Percentiles rank a stretch among this genome's conserved stretches.
Evolutionary conservation across 1,140 invertebrate species (phyloP).

Genomic region (Pachyrhynchus sulphureomaculatus): DNA sequence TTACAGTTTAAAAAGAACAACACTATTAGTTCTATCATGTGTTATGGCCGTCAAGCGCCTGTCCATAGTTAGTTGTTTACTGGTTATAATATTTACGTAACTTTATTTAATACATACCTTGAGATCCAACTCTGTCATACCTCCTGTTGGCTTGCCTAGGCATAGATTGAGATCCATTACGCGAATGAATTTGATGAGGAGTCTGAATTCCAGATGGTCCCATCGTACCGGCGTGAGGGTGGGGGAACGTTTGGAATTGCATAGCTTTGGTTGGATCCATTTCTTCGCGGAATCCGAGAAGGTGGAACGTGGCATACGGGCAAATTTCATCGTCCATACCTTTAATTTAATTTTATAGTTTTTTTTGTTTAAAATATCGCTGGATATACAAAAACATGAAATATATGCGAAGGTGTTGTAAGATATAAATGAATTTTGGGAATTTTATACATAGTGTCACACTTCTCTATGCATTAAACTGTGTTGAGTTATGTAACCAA

Average conservation of each 20-base stretch:
- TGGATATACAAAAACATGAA: too few species aligned
- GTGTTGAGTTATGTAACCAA: too few species aligned
- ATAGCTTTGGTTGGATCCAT: slow-evolving; percentile 88
- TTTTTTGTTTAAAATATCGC: too few species aligned
- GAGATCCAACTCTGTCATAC: slow-evolving; percentile 50
- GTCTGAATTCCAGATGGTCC: slow-evolving; percentile 67
- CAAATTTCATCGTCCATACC: slow-evolving; percentile 94
- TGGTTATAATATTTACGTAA: too few species aligned
- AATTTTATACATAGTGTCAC: too few species aligned
- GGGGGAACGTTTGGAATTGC: slow-evolving; percentile 87
- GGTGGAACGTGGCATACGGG: slow-evolving; percentile 91
- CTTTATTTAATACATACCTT: slow-evolving; percentile 45
- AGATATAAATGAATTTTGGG: too few species aligned
- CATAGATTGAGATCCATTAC: slow-evolving; percentile 85
- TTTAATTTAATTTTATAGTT: slow-evolving; percentile 47
- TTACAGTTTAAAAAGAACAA: too few species aligned
- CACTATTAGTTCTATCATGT: too few species aligned
- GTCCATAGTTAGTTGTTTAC: too few species aligned
- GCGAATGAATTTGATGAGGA: slow-evolving; percentile 70
- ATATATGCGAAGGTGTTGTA: too few species aligned
- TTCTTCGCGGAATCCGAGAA: slow-evolving; percentile 91
- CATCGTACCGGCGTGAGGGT: slow-evolving; percentile 79
- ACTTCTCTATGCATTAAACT: too few species aligned
- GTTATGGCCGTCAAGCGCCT: neutral
- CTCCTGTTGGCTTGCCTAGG: slow-evolving; percentile 54